Base-by-base conservation (phyloP, 2,888 invertebrate species). In the Pyralis farinalis region DNA sequence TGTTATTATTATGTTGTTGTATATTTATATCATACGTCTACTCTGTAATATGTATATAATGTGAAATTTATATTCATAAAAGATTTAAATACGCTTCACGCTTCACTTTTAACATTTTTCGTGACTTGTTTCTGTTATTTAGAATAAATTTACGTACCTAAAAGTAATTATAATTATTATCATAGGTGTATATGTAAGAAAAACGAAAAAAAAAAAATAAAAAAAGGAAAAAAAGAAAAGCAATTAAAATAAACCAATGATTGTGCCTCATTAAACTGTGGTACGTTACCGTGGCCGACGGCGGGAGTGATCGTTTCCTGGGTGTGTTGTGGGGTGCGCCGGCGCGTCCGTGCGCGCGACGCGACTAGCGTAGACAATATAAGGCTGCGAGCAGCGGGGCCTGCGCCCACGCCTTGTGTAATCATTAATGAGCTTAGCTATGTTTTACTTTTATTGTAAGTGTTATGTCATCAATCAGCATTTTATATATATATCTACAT, bases 251-350 rank as follows among this genome's bases (percentile, higher is more conserved):
- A 84, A 87, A 88, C 88, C 88, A 88, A 88, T 88, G 86, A 87
- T 88, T 87, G 88, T 88, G 88, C 88, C 88, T 88, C 87, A 86
- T 86, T 86, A 78, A 86, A 83, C 85, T 86, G 88, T 88, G 87
- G 87, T 88, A 87, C 88, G 88, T 86, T 87, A 88, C 88, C 88
- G 80, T 84, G 81, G 82, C 79, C 73, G 78, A 82, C 78, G 85
- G 84, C 85, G 80, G 84, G 81, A 82, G 71, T 73, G 72, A 78
- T 79, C 74, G 83, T 81, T 84, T 74, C 78, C 80, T 83, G 63
- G 69, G 63, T 73, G 63, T 67, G 67, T 33, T 74, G 80, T 78
- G 81, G 60, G 75, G 77, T 69, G 79, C 79, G 74, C 62, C 57
- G 74, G 71, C 69, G 60, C 67, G 69, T 53, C 61, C 67, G 66